Evolutionary conservation across 1,140 invertebrate species (phyloP), one percentile per base, ranked within the genome.

Genomic region (Aradophagus sp.): DNA sequence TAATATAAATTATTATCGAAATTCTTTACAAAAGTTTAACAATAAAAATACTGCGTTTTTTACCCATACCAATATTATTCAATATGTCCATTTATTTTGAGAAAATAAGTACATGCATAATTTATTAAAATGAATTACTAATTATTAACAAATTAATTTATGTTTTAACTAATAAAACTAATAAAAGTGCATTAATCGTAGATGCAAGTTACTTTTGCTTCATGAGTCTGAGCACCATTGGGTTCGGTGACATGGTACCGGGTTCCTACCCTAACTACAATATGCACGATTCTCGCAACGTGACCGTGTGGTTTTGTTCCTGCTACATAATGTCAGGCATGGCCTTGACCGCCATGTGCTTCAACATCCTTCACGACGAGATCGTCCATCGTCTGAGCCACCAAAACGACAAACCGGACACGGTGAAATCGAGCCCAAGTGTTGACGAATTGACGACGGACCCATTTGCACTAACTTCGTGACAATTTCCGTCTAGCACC

Each of bases 321-420:
- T 89, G 97, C 66, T 99, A 99, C 84, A 93, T 99, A 53, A 92
- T 99, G 84, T 92, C 95, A 17, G 97, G 97, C 1, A 92, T 99
- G 88, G 95, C 97, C 0, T 85, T 99, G 23, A 96, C 97, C n/a
- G 95, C 96, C 17, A 98, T 98, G 95, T 98, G 96, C 74, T 98
- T 98, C 86, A 97, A 97, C 81, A 92, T 99, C 20, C 92, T 99
- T 45, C 96, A 99, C 84, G 96, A 98, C 79, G 95, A 98, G 81
- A 92, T 94, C 38, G 90, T 93, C 8, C 92, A 93, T 83, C 89
- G 91, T 52, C 84, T 93, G n/a, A 89, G 89, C 70, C 91, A 93
- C 72, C 87, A 88, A 16, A 80, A 82, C 17, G 86, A 88, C 74
- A 80, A 82, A 68, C 74, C 79, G 13, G 87, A 87, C 50, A 58